Evolutionary conservation across 2,797 vertebrate genomes (phyloP), one percentile per base, ranked within the genome.

Genomic region (Chrosomus eos): DNA sequence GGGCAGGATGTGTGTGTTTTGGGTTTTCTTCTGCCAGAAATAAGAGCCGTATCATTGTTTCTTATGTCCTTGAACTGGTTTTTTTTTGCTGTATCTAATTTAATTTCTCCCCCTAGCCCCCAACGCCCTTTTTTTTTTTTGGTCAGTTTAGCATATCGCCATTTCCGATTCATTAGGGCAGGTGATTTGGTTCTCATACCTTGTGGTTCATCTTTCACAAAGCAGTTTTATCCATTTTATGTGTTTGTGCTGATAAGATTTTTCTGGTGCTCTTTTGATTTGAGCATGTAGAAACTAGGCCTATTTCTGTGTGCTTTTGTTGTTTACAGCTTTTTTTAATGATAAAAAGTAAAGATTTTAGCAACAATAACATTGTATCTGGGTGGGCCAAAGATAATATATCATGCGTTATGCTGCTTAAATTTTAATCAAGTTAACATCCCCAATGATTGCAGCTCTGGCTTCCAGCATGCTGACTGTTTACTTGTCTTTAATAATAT

Each of bases 221-320:
- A 53, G 48, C 11, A 5, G 68, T 28, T 68, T 77, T 67, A 78
- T 87, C 51, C 70, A 70, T 60, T 60, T 48, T 5, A 67, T 77
- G 45, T 84, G 83, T 19, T 79, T 21, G 2, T 55, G 31, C 14
- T 76, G 80, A 89, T 88, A 89, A 83, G 80, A 16, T 73, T 26
- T 66, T 21, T 7, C 58, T 51, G n/a, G 77, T 55, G 64, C 74
- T 13, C 11, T 84, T 83, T 58, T 77, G 51, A 28, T 60, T 21
- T 87, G 88, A 88, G 88, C 88, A 88, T 88, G 86, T 76, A 33
- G 79, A 79, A 75, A 83, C 86, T n/a, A n/a, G n/a, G n/a, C n/a
- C n/a, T 87, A 88, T 88, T 88, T 87, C 68, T 82, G 53, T 26
- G 28, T 45, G 82, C 73, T 84, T 86, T 80, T 85, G 87, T 75